phyloP scores from a whole-genome alignment of 2,797 vertebrate genomes.

The Pterois miles region DNA sequence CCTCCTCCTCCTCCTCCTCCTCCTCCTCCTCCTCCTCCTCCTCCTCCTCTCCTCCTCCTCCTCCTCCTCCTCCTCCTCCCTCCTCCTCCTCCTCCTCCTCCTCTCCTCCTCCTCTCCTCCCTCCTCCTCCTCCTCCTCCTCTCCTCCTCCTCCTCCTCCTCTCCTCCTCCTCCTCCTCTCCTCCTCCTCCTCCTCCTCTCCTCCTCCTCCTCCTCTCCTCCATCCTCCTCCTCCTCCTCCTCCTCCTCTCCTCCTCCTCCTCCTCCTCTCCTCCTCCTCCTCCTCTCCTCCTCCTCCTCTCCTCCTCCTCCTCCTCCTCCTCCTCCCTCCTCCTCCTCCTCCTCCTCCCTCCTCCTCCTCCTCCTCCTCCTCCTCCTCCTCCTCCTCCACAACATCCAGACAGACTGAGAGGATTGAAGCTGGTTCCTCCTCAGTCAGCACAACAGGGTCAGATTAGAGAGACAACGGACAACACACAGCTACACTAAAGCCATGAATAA shows the following conservation, averaged over 20 bases:
- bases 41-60: not conserved
- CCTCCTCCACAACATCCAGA: not conserved
- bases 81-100: too few relatives aligned
- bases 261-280: too few relatives aligned
- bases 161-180: not conserved
- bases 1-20: not conserved
- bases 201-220: not conserved
- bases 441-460: conserved; percentile 50
- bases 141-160: not conserved
- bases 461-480: not conserved
- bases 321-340: too few relatives aligned
- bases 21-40: not conserved
- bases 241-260: too few relatives aligned
- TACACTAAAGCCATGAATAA: too few relatives aligned
- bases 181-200: too few relatives aligned
- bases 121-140: too few relatives aligned
- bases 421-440: conserved; percentile 72
- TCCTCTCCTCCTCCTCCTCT: not conserved
- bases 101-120: not conserved
- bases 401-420: conserved; percentile 65
- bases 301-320: not conserved
- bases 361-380: too few relatives aligned
- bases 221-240: not conserved
- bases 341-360: not conserved
- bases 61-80: too few relatives aligned